Percentiles rank a stretch among this genome's conserved stretches.
phyloP scores from a whole-genome alignment of 2,113 vertebrate genomes.

The Psilopsiagon aurifrons region DNA sequence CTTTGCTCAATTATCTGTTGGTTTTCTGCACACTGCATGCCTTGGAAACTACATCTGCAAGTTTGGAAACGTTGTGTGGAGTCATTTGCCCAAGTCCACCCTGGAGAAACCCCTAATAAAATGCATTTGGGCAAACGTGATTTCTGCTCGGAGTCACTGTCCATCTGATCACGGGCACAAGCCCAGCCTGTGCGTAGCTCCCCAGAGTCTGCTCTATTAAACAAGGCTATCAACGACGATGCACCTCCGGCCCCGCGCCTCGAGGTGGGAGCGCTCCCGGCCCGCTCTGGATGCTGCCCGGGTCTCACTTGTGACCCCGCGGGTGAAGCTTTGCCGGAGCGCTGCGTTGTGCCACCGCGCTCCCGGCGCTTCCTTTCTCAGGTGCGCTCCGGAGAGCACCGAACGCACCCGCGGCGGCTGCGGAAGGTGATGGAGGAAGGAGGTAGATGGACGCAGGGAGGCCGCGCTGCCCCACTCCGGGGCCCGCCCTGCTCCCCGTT shows the following conservation, averaged over 20 bases:
- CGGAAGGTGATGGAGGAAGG: background rate
- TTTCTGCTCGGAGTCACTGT: background rate
- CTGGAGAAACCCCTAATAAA: rapidly evolving
- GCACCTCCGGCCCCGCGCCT: background rate
- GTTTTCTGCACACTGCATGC: background rate
- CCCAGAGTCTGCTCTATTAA: background rate
- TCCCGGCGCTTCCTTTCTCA: rapidly evolving
- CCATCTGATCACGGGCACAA: background rate
- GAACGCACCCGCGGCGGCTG: background rate
- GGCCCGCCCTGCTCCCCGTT: background rate
- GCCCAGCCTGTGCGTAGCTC: rapidly evolving
- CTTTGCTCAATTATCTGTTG: background rate
- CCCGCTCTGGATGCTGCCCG: background rate
- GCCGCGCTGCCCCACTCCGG: background rate
- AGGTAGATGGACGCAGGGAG: too few species aligned
- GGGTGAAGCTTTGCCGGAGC: background rate
- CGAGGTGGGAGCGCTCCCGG: background rate
- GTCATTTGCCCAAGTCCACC: background rate
- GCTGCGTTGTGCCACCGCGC: rapidly evolving
- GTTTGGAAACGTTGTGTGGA: background rate
- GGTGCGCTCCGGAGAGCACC: background rate
- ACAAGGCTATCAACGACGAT: background rate
- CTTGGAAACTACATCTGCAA: background rate
- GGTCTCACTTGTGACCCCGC: background rate
- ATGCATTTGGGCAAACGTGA: background rate